Conservation (phyloP, 1,140 invertebrate genomes). For the Drosophila nigromelanica region DNA sequence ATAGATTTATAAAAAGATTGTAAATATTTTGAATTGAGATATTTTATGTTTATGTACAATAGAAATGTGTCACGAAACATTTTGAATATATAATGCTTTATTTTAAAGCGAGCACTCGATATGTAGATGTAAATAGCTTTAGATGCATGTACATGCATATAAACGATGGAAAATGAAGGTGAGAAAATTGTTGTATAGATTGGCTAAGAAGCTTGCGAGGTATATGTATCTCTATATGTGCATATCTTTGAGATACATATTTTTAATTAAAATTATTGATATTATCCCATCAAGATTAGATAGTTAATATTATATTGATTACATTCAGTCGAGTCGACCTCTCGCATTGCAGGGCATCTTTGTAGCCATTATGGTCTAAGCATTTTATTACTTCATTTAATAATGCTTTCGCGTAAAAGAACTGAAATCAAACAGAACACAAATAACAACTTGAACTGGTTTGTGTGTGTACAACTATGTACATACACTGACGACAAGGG, state of each 20-base stretch:
- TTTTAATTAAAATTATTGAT: neutral
- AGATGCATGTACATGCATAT: slow-evolving; percentile 14
- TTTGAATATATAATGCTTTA: slow-evolving; percentile 23
- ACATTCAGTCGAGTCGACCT: no score
- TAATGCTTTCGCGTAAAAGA: slow-evolving; percentile 14
- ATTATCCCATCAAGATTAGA: neutral
- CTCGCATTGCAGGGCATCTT: slow-evolving; percentile 15
- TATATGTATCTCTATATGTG: neutral
- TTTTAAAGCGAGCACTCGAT: slow-evolving; percentile 18
- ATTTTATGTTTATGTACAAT: neutral
- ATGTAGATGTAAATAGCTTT: slow-evolving; percentile 40
- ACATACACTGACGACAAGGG: slow-evolving; percentile 13
- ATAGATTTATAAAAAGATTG: slow-evolving; percentile 23
- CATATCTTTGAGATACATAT: neutral
- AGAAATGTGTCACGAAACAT: slow-evolving; percentile 17
- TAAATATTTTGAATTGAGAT: slow-evolving; percentile 24
- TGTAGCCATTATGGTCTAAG: neutral
- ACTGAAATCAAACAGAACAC: slow-evolving; percentile 33
- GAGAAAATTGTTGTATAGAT: slow-evolving; percentile 14
- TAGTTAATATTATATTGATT: neutral
- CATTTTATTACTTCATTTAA: neutral
- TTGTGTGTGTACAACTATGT: slow-evolving; percentile 28
- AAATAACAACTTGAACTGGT: slow-evolving; percentile 43
- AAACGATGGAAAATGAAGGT: slow-evolving; percentile 31
- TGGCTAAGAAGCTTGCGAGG: neutral